Base-by-base conservation (phyloP, 1,140 invertebrate genomes). In the Alviniconcha marisindica region DNA sequence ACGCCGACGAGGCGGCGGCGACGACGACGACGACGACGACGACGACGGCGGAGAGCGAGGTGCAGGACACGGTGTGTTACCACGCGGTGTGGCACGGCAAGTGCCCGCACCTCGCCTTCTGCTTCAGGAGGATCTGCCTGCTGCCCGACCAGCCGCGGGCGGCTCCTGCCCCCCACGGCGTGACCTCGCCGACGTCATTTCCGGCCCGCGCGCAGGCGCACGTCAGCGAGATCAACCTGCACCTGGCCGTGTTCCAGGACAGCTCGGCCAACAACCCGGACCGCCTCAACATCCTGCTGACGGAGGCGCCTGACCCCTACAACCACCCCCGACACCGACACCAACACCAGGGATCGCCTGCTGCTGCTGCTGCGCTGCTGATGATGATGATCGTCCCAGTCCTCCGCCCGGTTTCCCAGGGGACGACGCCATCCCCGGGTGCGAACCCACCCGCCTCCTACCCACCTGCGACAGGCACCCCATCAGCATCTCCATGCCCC, bases 1-100 rank as follows among this genome's bases (percentile, higher is more conserved):
- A 76, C 18, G 40, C 15, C 24, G 24, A n/a, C 18, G 44, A 18
- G 44, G 86, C 1, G 84, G 83, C 5, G 88, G 89, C 88, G 82
- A 84, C 12, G 42, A 76, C 10, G 73, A 76, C 18, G 40, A 40
- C 24, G 24, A n/a, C 18, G 44, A 18, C 1, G 84, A 81, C 5
- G 88, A 88, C 88, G 82, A 84, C 12, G 42, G n/a, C 28, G 3
- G 86, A 89, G 44, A 44, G 77, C 15, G 48, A 81, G 7, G 79
- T 84, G 3, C 31, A 74, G 15, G 86, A 88, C 4, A 84, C 77
- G 21, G 79, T 88, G 10, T 79, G 82, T 5, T 90, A 88, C 51
- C 71, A 88, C 2, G 79, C 86, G 24, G 86, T 90, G 15, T 90
- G 89, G 89, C 89, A 90, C 36, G 87, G 88, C 2, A 84, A 88